A percentile compares a stretch with the other conserved stretches of the same genome.
These are phyloP conservation scores for Stegastes partitus DNA, from an alignment of 2,113 vertebrate species.

Conservation along the genomic window DNA sequence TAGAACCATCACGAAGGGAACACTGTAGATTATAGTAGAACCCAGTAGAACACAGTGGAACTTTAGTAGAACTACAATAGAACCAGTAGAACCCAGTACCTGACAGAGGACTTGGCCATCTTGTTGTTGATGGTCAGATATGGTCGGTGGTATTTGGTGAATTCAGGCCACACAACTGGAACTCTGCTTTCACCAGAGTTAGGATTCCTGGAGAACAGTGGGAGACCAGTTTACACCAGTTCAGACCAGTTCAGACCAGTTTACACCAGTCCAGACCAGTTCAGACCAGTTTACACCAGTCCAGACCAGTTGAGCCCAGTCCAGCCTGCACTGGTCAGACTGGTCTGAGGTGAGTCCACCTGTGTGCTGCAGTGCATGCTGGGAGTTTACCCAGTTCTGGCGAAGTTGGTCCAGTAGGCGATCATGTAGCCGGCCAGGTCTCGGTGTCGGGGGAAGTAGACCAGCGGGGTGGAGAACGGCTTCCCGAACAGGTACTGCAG, in stretches of 20 bases:
- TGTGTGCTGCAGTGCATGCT: conserved; percentile 24
- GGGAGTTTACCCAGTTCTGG: conserved; percentile 85
- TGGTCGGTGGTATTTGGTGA: conserved; percentile 18
- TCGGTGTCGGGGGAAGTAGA: conserved; percentile 86
- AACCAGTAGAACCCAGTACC: conserved; percentile 33
- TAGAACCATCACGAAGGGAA: too few species aligned
- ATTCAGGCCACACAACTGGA: conserved; percentile 84
- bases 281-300: not conserved
- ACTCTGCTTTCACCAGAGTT: conserved; percentile 78
- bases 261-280: not conserved
- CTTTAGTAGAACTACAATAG: too few species aligned
- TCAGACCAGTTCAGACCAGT: not conserved
- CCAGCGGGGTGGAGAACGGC: conserved; percentile 82
- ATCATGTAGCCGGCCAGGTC: conserved; percentile 86
- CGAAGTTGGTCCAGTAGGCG: conserved; percentile 94
- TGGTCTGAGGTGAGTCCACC: not conserved
- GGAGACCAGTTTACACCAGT: not conserved
- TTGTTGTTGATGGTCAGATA: conserved; percentile 87
- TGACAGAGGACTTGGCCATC: conserved; percentile 77
- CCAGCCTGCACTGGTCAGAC: not conserved
- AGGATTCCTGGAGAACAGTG: conserved; percentile 87
- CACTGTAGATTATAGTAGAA: too few species aligned
- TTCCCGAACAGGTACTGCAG: conserved; percentile 92
- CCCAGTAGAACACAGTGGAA: too few species aligned
- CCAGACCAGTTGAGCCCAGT: not conserved